Base-by-base conservation (phyloP, 2,797 vertebrate species). In the Limnodromus scolopaceus region DNA sequence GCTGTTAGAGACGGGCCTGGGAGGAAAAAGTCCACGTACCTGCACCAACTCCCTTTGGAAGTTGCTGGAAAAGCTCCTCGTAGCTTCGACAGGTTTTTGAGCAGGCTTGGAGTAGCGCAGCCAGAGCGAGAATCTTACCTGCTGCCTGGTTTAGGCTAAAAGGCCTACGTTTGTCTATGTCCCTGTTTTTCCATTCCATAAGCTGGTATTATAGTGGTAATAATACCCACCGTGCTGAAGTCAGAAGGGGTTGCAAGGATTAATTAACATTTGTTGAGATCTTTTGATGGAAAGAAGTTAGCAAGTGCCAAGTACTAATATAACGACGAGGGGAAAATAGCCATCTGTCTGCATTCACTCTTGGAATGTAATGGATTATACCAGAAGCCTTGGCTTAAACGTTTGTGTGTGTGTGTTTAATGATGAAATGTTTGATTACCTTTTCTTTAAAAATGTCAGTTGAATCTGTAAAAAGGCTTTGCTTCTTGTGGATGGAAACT, bases 361-460 rank as follows among this genome's bases (percentile, higher is more conserved):
- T 79, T 84, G 75, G 45, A 91, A 81, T 45, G 48, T n/a, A 39
- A 77, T 18, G 48, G 45, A 57, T 80, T 85, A n/a, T n/a, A 74
- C 32, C 34, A 89, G 89, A 48, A 92, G 30, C 57, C 34, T 71
- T 96, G 82, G 18, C 65, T 84, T 83, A 38, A 90, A 61, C 45
- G 32, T 71, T 22, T 46, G 6, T 53, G 16, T 77, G 16, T 81
- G 32, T 76, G 22, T 6, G 2, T 75, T 81, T 90, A 71, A 89
- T 49, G 28, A 70, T 28, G 15, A 72, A 3, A 58, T 51, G 86
- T 79, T 89, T 5, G 0, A 41, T 70, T 85, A 39, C 10, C 14
- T 38, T 83, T 51, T 76, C 28, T 82, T 80, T 54, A 55, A 84
- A 77, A 76, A 60, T 24, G 30, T 58, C 25, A 28, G 30, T 27